Evolutionary conservation across 2,888 invertebrate species (phyloP), one percentile per base, ranked within the genome.

Genomic region (Plusia festucae): DNA sequence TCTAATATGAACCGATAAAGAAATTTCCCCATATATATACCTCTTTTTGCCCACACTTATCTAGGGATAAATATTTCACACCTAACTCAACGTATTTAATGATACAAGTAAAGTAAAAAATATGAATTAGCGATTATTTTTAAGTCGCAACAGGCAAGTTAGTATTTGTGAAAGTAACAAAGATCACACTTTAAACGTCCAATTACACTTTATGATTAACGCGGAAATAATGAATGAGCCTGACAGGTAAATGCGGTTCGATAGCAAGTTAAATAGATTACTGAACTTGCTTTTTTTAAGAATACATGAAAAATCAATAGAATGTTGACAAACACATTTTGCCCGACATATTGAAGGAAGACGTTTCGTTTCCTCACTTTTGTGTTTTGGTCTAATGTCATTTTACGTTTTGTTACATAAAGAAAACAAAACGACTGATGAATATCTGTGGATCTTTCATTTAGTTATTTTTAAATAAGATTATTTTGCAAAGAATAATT

Each of bases 291-390:
- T 73, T 67, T 65, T 49, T 66, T 64, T 32, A 53, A 67, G n/a
- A 44, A 44, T 68, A 71, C 74, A 73, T 62, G 66, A 77, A 78
- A 86, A 87, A 91, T 91, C 91, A 84, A 92, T 92, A 89, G 80
- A 82, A 84, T 93, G 93, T 93, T 93, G 93, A 93, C 92, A 93
- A 93, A 93, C 93, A 93, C 80, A 82, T 68, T 69, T 81, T 77
- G 70, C 68, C 85, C 82, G 87, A 89, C 90, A 88, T 89, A 81
- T 88, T 88, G 79, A 65, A 72, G 40, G 79, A 65, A 72, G 40
- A 75, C 82, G 77, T 84, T 85, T 73, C 77, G 73, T 82, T 82
- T 69, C 52, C 30, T 53, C 57, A 62, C 62, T 27, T 44, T 44
- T 53, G 55, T 44, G 34, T 13, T 30, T 7, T 27, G 20, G 34